Base-by-base conservation (phyloP, 2,888 invertebrate genomes). In the Harpalus rufipes region DNA sequence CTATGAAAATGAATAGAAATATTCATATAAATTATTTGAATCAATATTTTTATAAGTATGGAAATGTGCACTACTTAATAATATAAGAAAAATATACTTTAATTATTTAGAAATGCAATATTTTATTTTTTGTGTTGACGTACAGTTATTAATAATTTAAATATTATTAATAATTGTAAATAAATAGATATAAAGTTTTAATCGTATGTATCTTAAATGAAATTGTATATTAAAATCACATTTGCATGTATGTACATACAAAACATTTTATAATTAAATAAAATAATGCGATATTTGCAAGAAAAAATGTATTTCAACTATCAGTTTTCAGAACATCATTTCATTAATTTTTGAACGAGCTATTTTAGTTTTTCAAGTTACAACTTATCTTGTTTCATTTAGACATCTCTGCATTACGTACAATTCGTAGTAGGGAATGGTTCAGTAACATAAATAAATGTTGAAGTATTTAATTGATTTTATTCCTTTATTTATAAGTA, bases 181-280 rank as follows among this genome's bases (percentile, higher is more conserved):
- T 61, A 18, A 7, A 18, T 18, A 14, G 21, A 63, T 63, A 63
- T 63, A 25, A 25, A 14, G 21, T 25, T 63, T 63, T 63, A 25
- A 63, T 25, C 63, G 63, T 63, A 63, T 21, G 21, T 63, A 63
- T 10, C 12, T 18, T 25, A 63, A 63, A 59, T 59, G 59, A 59
- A 63, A 25, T 63, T 63, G 63, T 63, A 63, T 63, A 63, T 63
- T 63, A 12, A 63, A 63, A 63, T 25, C 63, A 63, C 10, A 25
- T 63, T 68, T 68, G 68, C 68, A 68, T 68, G 68, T 68, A 68
- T 68, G 14, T 68, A 68, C 32, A 68, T 68, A 68, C 18, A 59
- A 51, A 12, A 68, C 32, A 10, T 68, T 68, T 68, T 68, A 39
- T 68, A 68, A 39, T 68, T 63, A 68, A 68, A 68, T 68, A 68